A percentile compares a stretch with the other conserved stretches of the same genome.
phyloP scores from a whole-genome alignment of 37 sponge, comb jelly and placozoan species.

The Spongilla lacustris region DNA sequence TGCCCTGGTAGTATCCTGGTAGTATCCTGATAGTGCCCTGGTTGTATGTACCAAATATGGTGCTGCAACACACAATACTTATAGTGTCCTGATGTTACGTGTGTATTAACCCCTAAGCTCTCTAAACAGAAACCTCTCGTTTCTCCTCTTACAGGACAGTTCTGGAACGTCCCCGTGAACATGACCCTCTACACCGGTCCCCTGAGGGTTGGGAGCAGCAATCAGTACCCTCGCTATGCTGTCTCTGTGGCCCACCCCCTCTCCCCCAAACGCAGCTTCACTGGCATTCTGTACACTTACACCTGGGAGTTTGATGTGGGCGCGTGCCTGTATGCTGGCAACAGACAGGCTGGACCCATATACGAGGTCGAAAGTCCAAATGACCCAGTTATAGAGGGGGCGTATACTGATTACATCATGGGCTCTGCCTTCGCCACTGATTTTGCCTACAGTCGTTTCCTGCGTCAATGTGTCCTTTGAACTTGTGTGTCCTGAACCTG shows the following conservation, averaged over 20 bases:
- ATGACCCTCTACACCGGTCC: constrained; percentile 18
- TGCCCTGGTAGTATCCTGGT: too few relatives aligned
- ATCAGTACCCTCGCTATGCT: constrained; percentile 12
- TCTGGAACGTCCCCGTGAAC: constrained; percentile 81
- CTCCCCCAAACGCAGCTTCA: constrained; percentile 18
- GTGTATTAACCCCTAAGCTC: too few relatives aligned
- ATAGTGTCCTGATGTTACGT: too few relatives aligned
- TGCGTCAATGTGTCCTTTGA: background rate
- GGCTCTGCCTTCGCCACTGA: constrained; percentile 22
- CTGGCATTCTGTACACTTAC: constrained; percentile 25
- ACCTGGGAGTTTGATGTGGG: constrained; percentile 36
- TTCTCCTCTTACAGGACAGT: constrained; percentile 78
- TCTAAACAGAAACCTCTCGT: too few relatives aligned
- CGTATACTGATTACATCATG: constrained; percentile 48
- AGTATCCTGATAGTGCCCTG: too few relatives aligned
- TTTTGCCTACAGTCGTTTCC: constrained; percentile 26
- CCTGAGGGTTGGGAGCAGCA: background rate
- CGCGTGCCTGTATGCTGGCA: constrained; percentile 41
- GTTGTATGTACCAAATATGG: too few relatives aligned
- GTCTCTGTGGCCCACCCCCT: constrained; percentile 38
- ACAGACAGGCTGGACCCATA: constrained; percentile 38
- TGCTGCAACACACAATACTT: too few relatives aligned
- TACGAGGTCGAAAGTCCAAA: constrained; percentile 36
- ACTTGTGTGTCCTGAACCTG: background rate
- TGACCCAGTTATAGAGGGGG: constrained; percentile 71